Evolutionary conservation across 2,888 invertebrate genomes (phyloP), one percentile per base, ranked within the genome.

Genomic region (Aproaerema taeniolella): DNA sequence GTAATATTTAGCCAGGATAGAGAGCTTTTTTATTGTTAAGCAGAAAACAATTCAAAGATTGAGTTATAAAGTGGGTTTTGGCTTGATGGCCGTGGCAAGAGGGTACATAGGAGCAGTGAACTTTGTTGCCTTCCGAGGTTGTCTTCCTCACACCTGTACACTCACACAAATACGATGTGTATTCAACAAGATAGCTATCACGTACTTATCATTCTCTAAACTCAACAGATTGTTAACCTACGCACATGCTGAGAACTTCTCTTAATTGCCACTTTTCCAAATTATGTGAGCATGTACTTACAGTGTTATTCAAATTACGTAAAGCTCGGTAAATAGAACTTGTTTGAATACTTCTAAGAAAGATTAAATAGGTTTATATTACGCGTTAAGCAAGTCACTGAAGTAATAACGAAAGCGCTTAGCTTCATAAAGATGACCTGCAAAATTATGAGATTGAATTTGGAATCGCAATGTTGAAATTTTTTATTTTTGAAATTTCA

Each of bases 121-220:
- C 83, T 82, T 79, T 81, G 73, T 63, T 60, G 65, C 74, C 73
- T 67, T 66, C 52, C 60, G 67, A 66, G 65, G 58, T 58, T 65
- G 67, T 66, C 64, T 68, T 71, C 64, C 70, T 74, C 67, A 70
- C 79, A 79, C 81, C 81, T 83, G 76, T 76, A 77, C 67, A 75
- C 75, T 76, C 73, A 70, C 78, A 75, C 67, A 68, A 70, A 73
- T 78, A 67, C 64, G 58, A 73, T 67, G 65, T 71, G 72, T 74
- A 71, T 70, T 6, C 67, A 63, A 55, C 50, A 51, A 71, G 69
- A 69, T 71, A 70, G 57, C 65, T 69, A 73, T 68, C 70, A 68
- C 55, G 59, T 58, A 62, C 56, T 68, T 68, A 68, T 69, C 63
- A 66, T 64, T 55, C 56, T 53, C 32, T 53, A 8, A 11, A 26